Conservation (phyloP, 2,113 vertebrate genomes). For the Oncorhynchus gorbuscha region DNA sequence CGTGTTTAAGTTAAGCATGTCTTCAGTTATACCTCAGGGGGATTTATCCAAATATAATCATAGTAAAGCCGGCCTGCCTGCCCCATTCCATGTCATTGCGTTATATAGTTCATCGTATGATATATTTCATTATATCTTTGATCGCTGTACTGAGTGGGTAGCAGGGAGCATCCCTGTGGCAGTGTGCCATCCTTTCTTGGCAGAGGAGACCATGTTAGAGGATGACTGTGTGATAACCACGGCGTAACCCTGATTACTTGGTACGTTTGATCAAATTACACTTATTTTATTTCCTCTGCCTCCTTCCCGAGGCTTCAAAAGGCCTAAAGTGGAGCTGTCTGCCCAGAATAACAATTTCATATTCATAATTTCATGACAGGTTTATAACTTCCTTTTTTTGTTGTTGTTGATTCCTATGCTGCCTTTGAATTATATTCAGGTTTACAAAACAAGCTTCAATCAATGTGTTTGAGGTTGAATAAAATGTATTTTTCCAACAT, state of each 20-base stretch:
- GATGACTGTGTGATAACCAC: slow-evolving; percentile 12
- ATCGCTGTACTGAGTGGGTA: background rate
- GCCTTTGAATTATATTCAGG: background rate
- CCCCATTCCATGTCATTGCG: too few relatives aligned
- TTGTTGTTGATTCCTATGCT: too few relatives aligned
- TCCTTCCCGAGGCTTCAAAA: background rate
- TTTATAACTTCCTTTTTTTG: background rate
- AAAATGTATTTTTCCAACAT: rapidly evolving
- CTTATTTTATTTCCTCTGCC: background rate
- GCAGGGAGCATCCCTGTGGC: slow-evolving; percentile 4
- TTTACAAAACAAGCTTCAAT: background rate
- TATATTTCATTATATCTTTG: background rate
- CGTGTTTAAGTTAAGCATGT: too few relatives aligned
- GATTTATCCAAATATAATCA: too few relatives aligned
- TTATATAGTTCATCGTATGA: too few relatives aligned
- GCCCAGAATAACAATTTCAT: background rate
- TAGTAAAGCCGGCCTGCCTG: too few relatives aligned
- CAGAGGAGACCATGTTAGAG: background rate
- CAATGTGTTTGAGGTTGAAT: background rate
- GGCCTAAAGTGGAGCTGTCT: background rate
- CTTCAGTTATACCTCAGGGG: too few relatives aligned
- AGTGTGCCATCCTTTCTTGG: slow-evolving; percentile 20
- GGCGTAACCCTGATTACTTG: slow-evolving; percentile 8
- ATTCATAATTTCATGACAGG: background rate
- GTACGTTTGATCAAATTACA: slow-evolving; percentile 13